A percentile compares a stretch with the other conserved stretches of the same genome.
phyloP scores from a whole-genome alignment of 2,113 vertebrate species.

The Syngnathus floridae region DNA sequence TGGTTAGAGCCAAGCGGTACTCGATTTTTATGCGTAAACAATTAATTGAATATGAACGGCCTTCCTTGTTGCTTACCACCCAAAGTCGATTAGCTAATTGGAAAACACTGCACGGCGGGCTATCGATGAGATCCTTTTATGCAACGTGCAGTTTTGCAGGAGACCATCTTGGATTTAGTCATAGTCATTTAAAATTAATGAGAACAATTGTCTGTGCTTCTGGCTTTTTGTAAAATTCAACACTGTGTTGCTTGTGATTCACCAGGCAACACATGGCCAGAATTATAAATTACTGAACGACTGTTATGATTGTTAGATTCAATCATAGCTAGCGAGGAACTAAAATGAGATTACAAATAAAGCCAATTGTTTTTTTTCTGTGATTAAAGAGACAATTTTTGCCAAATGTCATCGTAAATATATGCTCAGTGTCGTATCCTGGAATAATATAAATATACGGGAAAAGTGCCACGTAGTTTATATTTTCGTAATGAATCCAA shows the following conservation, averaged over 20 bases:
- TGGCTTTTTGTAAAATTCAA: slow-evolving; percentile 33
- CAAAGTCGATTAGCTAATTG: no score
- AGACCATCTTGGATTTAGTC: slow-evolving; percentile 14
- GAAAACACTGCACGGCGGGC: no score
- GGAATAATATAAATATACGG: not conserved
- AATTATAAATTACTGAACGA: slow-evolving; percentile 16
- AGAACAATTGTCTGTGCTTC: slow-evolving; percentile 15
- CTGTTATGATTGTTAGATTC: not conserved
- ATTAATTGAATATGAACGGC: no score
- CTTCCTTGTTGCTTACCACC: no score
- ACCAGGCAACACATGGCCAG: slow-evolving; percentile 6
- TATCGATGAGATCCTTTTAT: slow-evolving; percentile 6
- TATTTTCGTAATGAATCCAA: not conserved
- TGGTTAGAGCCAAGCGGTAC: no score
- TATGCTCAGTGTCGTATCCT: not conserved
- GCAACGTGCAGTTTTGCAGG: slow-evolving; percentile 13
- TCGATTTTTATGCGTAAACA: no score
- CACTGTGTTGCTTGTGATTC: slow-evolving; percentile 21
- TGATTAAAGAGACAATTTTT: not conserved
- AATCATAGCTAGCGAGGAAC: no score
- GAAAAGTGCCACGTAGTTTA: not conserved
- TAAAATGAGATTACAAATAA: not conserved
- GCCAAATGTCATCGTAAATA: not conserved
- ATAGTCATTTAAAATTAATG: slow-evolving; percentile 27
- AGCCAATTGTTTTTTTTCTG: not conserved